phyloP scores from a whole-genome alignment of 2,797 vertebrate genomes.

The Australoheros facetus region DNA sequence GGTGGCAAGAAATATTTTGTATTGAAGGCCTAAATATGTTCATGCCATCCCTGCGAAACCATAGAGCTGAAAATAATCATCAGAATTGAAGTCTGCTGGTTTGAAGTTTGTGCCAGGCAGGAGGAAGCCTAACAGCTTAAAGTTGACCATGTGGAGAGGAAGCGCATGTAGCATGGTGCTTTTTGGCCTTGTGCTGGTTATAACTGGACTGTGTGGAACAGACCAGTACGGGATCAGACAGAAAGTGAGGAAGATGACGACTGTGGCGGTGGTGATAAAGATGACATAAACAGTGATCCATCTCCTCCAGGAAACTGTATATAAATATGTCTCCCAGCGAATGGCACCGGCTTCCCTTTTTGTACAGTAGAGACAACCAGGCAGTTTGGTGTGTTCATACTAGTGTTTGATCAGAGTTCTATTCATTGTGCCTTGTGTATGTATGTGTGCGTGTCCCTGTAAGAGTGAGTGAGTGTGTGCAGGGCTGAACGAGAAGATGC shows the following conservation, averaged over 20 bases:
- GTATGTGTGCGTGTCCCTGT: constrained; percentile 58
- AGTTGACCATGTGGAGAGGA: constrained; percentile 50
- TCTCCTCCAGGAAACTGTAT: constrained; percentile 71
- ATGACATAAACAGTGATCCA: constrained; percentile 56
- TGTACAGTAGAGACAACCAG: constrained; percentile 79
- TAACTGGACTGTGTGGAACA: constrained; percentile 62
- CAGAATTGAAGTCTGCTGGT: constrained; percentile 26
- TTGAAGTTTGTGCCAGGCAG: constrained; percentile 3
- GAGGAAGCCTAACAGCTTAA: constrained; percentile 32
- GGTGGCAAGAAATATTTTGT: constrained; percentile 72
- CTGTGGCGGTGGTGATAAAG: constrained; percentile 42
- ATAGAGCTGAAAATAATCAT: constrained; percentile 7
- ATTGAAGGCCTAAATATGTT: constrained; percentile 74
- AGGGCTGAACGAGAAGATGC: constrained; percentile 60
- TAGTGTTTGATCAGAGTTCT: constrained; percentile 94
- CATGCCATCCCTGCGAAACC: constrained; percentile 50
- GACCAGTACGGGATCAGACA: constrained; percentile 56
- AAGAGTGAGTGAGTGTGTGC: constrained; percentile 82
- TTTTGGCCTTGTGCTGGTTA: constrained; percentile 67
- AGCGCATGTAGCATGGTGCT: constrained; percentile 65
- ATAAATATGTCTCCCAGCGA: constrained; percentile 69
- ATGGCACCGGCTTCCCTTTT: constrained; percentile 67
- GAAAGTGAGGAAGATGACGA: constrained; percentile 54
- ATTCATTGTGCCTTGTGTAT: constrained; percentile 99
- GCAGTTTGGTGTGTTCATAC: constrained; percentile 85